phyloP scores from a whole-genome alignment of 1,140 invertebrate species.

The Brachionus paranguensis region DNA sequence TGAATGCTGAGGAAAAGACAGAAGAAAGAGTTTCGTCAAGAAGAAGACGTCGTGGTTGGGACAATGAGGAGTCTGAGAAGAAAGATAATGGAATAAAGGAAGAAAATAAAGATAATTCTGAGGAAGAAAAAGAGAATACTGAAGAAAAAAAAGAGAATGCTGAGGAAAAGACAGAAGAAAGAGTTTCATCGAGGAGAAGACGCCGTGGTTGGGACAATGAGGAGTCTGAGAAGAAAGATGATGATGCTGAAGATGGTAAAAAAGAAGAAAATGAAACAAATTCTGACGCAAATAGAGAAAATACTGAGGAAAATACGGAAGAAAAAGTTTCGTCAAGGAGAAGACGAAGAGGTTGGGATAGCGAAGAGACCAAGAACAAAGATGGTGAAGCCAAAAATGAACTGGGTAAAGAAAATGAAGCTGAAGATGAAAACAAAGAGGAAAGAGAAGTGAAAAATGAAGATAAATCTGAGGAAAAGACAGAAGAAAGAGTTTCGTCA shows the following conservation, averaged over 20 bases:
- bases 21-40: neutral
- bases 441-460: neutral
- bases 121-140: too few species aligned
- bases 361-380: neutral
- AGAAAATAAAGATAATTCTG: too few species aligned
- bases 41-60: neutral
- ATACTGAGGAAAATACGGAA: neutral
- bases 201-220: neutral
- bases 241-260: neutral
- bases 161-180: neutral
- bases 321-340: neutral
- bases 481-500: neutral
- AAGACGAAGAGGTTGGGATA: neutral
- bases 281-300: neutral
- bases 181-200: neutral
- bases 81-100: neutral
- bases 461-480: neutral
- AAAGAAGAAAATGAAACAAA: neutral
- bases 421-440: neutral
- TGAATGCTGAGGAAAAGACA: neutral
- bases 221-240: neutral
- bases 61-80: neutral
- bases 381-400: neutral
- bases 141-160: neutral
- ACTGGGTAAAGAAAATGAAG: too few species aligned